Evolutionary conservation across 2,888 invertebrate species (phyloP), one percentile per base, ranked within the genome.

Genomic region (Eledona agricola): DNA sequence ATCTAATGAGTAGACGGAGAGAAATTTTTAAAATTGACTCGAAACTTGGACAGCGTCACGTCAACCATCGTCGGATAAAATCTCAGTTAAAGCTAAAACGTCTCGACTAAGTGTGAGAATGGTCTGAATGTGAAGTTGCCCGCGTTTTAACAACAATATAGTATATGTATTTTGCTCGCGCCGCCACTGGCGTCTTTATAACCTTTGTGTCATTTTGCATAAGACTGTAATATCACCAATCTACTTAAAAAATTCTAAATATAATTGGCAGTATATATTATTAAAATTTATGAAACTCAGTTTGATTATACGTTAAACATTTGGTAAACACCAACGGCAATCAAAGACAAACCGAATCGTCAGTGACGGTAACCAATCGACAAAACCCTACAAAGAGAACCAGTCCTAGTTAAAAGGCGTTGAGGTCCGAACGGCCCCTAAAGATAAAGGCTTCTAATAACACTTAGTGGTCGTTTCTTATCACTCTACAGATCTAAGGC

Each of bases 191-290:
- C 42, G 26, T 38, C 35, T 51, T 35, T 46, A 49, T 54, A 52
- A 59, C 51, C 52, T 49, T 57, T 62, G 61, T 68, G 66, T 67
- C 60, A 53, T 65, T 65, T 66, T 65, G 76, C 77, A 77, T 77
- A 77, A 77, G 77, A 77, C 76, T 76, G 77, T 68, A 71, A 69
- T 77, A 76, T 76, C 76, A 76, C 76, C 74, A 74, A 70, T 74
- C 75, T 75, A 76, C 74, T 73, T 67, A 63, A 68, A 55, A 68
- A 64, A 53, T 60, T 66, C 65, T 67, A 66, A 63, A 63, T 67
- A 60, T 72, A 72, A 72, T 74, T 74, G 74, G 74, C 75, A 74
- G 75, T 75, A 73, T 71, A 72, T 72, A 70, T 72, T 71, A 51
- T 51, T 57, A 17, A 53, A 57, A 42, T 57, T 26, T 51, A 50